These are phyloP conservation scores for Lamellibrachia satsuma DNA, from an alignment of 2,888 invertebrate genomes.

Conservation along the genomic window DNA sequence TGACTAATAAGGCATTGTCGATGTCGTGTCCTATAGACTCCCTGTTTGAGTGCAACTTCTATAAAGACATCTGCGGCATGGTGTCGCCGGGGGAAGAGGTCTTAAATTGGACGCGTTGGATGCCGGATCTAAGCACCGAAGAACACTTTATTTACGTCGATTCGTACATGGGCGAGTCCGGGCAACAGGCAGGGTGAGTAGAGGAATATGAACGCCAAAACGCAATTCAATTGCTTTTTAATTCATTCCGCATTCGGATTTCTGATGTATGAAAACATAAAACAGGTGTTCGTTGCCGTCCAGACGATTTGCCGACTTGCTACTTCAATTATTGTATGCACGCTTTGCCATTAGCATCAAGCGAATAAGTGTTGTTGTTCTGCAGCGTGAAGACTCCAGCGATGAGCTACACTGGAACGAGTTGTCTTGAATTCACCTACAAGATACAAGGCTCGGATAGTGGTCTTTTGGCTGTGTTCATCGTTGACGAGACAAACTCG, in stretches of 20 bases:
- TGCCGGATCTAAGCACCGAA: not conserved
- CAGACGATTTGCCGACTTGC: too few relatives aligned
- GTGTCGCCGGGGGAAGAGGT: not conserved
- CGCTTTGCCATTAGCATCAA: too few relatives aligned
- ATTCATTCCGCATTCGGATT: too few relatives aligned
- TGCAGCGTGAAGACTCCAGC: not conserved
- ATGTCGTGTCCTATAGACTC: not conserved
- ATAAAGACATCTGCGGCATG: not conserved
- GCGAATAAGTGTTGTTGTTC: not conserved
- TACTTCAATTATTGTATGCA: too few relatives aligned
- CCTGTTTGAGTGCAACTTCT: not conserved
- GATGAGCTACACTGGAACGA: constrained; percentile 8
- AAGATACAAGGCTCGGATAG: constrained; percentile 17
- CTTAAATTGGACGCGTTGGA: not conserved
- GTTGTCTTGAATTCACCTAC: constrained; percentile 17
- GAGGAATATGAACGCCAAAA: too few relatives aligned
- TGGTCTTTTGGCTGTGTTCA: not conserved
- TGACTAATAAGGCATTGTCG: not conserved
- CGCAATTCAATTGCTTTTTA: too few relatives aligned
- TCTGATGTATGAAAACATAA: too few relatives aligned
- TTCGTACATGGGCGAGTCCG: not conserved
- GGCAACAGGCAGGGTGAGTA: not conserved
- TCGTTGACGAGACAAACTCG: not conserved
- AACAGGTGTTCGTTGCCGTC: too few relatives aligned
- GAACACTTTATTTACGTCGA: not conserved